Base-by-base conservation (phyloP, 2,113 vertebrate genomes). In the Pangasianodon gigas region DNA sequence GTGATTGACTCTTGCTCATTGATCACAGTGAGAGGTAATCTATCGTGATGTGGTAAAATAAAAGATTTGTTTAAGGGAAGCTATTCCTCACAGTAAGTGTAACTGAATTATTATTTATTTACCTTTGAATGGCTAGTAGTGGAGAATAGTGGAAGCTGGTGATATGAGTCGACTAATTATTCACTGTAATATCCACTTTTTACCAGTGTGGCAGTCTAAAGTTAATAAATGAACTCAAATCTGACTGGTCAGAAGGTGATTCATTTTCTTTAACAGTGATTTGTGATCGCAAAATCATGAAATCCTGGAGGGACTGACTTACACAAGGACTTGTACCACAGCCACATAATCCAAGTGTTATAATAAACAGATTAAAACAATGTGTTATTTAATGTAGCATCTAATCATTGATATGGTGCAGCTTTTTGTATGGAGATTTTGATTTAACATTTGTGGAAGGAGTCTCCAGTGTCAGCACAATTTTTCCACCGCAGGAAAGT, bases 11-110 rank as follows among this genome's bases (percentile, higher is more conserved):
- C 90, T 60, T 69, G 56, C 37, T 86, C 91, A 91, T 91, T 91
- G 84, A 93, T 93, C 90, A 91, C 80, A 67, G 89, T 92, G 89
- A 92, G 85, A 92, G 85, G 90, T 84, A 91, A 91, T 92, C 88
- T 89, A 88, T 87, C 87, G 18, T 29, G 71, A n/a, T 69, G 52
- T 58, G 54, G 62, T 77, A 85, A 89, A 92, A 91, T 89, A 77
- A 92, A 89, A 90, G 88, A 88, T 87, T 91, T 89, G 62, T 87
- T 93, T 93, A 65, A 89, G 85, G 74, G 87, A 69, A 87, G 56
- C 74, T 37, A 80, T 90, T 87, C 80, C 77, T 91, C 89, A 87
- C 67, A 88, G 74, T 80, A 67, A 82, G 86, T 67, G 62, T 79
- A 92, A 91, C 86, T 91, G 58, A 87, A 91, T 84, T 32, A 79